Conservation (phyloP, 2,113 vertebrate species). For the Helogale parvula region DNA sequence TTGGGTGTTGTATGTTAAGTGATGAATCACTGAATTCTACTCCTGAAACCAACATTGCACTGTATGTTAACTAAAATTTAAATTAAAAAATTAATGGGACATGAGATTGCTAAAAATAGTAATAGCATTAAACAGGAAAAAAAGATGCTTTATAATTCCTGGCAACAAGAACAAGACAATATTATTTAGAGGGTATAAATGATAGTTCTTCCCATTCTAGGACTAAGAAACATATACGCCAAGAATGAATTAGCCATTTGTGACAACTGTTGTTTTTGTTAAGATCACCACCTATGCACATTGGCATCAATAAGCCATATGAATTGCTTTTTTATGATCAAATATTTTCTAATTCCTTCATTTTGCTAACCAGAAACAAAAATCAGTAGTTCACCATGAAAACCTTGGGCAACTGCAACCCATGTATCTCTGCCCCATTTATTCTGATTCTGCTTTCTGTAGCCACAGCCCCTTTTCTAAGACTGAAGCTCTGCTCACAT, state of each 20-base stretch:
- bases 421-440: neutral
- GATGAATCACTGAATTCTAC: no score
- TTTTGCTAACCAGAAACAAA: conserved; percentile 25
- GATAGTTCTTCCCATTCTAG: neutral
- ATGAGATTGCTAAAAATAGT: neutral
- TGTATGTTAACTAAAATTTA: no score
- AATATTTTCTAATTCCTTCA: conserved; percentile 26
- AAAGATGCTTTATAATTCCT: conserved; percentile 17
- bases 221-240: neutral
- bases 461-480: neutral
- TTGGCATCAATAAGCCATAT: neutral
- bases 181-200: neutral
- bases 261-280: neutral
- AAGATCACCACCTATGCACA: neutral
- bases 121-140: neutral
- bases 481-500: conserved; percentile 62
- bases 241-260: neutral
- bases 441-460: neutral
- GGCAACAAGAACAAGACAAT: neutral
- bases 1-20: no score
- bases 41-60: no score
- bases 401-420: neutral
- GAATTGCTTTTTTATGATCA: conserved; percentile 14
- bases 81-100: neutral
- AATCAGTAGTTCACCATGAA: neutral